Evolutionary conservation across 2,888 invertebrate genomes (phyloP).

Genomic region (Ypsolopha scabrella): DNA sequence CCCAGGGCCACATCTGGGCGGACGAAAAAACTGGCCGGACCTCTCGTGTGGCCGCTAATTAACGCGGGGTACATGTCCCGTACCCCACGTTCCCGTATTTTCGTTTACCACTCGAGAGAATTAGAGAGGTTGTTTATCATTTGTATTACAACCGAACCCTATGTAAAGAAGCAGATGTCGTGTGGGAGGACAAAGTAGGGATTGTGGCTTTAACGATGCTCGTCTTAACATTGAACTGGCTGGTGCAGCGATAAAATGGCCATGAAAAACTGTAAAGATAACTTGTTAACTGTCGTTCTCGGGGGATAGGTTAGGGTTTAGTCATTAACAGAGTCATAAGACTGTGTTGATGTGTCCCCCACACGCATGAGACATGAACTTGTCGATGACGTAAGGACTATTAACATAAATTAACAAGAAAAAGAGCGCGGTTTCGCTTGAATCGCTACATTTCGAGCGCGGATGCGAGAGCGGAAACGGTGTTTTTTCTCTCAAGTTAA

Average conservation of each 20-base stretch:
- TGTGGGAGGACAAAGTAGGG: constrained; percentile 30
- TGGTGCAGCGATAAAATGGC: constrained; percentile 38
- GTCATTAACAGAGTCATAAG: neutral
- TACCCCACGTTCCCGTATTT: constrained; percentile 23
- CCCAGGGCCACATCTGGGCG: constrained; percentile 62
- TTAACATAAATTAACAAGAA: too few relatives aligned
- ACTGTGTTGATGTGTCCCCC: too few relatives aligned
- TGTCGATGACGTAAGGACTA: too few relatives aligned
- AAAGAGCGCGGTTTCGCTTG: constrained; percentile 9
- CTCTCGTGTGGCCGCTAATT: constrained; percentile 63
- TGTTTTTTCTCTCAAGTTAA: constrained; percentile 49
- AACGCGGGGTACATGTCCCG: constrained; percentile 20
- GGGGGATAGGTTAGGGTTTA: constrained; percentile 44
- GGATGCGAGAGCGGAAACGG: constrained; percentile 63
- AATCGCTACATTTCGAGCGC: constrained; percentile 48
- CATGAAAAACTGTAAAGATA: constrained; percentile 64
- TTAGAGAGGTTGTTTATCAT: constrained; percentile 43
- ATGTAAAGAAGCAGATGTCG: constrained; percentile 44
- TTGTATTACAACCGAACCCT: constrained; percentile 24
- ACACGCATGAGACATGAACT: too few relatives aligned
- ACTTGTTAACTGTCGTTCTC: constrained; percentile 16
- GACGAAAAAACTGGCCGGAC: constrained; percentile 60
- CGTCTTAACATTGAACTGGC: constrained; percentile 53
- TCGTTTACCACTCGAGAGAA: constrained; percentile 24
- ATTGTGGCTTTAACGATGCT: constrained; percentile 41